These are phyloP conservation scores for Plotosus lineatus DNA, from an alignment of 2,113 vertebrate genomes.

Conservation along the genomic window DNA sequence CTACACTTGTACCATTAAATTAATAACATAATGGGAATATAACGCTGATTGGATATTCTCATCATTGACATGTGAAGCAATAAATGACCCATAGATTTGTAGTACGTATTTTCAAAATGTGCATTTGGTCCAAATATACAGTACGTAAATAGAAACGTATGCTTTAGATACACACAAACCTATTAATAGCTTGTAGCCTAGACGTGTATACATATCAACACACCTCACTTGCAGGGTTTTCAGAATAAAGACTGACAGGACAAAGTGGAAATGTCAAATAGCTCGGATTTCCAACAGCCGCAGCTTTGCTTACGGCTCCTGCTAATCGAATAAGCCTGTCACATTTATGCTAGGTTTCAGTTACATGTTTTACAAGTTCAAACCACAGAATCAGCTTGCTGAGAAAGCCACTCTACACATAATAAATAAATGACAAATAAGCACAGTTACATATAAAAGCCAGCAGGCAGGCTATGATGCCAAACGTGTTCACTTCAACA, in stretches of 20 bases:
- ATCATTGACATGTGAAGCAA: neutral
- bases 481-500: conserved; percentile 54
- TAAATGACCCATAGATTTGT: conserved; percentile 10
- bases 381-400: conserved; percentile 32
- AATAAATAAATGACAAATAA: conserved; percentile 48
- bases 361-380: conserved; percentile 25
- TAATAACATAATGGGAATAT: neutral
- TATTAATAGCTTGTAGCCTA: conserved; percentile 5
- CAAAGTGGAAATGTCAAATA: conserved; percentile 32
- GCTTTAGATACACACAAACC: conserved; percentile 11
- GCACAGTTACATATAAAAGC: conserved; percentile 38
- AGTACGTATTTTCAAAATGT: neutral
- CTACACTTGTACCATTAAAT: conserved; percentile 11
- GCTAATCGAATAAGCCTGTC: conserved; percentile 36
- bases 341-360: conserved; percentile 8
- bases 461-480: conserved; percentile 20
- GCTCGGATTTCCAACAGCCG: conserved; percentile 7
- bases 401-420: conserved; percentile 26
- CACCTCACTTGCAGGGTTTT: neutral
- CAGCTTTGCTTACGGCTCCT: neutral
- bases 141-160: neutral
- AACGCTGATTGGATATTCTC: conserved; percentile 7
- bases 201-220: neutral
- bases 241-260: conserved; percentile 1
- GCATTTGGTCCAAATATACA: neutral